Base-by-base conservation (phyloP, 2,113 vertebrate species). In the Crotalus horridus region DNA sequence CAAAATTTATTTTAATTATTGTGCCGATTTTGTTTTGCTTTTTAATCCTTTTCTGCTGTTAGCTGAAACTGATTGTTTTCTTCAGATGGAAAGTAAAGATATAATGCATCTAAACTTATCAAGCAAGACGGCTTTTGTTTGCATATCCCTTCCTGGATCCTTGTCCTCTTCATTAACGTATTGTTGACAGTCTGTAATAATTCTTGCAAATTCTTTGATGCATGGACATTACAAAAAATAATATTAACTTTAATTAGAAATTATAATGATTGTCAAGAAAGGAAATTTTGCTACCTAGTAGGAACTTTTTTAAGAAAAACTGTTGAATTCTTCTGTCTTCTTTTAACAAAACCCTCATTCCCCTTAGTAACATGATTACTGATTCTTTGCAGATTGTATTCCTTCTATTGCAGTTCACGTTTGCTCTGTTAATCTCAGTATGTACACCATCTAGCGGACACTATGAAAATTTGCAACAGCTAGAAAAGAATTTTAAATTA, bases 361-460 rank as follows among this genome's bases (percentile, higher is more conserved):
- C 12, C 39, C 53, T 86, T 61, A 55, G 23, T 13, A 33, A 61
- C 64, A 46, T 56, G 64, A 29, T 20, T 53, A 59, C 2, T 48
- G 13, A 11, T 64, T 59, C 7, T 48, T 4, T 48, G 91, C 90
- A 15, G 6, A 23, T 88, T 89, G 10, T 58, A 20, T 55, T 58
- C 29, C 86, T 39, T 58, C 43, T 61, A 15, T 58, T 87, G 48
- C 88, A 10, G 0, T 9, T 39, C 43, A 8, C 56, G 58, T 86
- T 91, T 43, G 26, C 58, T 3, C 89, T 69, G 6, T 89, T 94
- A 94, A 26, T 87, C 69, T 93, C 33, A 85, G 13, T 59, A 93
- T 85, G 15, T 74, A 74, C 55, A 21, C n/a, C 54, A 51, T 43
- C 94, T 88, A 88, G 39, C n/a, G 24, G 53, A 33, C 7, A 85